These are phyloP conservation scores for Drosophila melanica DNA, from an alignment of 1,140 invertebrate genomes.

Conservation along the genomic window DNA sequence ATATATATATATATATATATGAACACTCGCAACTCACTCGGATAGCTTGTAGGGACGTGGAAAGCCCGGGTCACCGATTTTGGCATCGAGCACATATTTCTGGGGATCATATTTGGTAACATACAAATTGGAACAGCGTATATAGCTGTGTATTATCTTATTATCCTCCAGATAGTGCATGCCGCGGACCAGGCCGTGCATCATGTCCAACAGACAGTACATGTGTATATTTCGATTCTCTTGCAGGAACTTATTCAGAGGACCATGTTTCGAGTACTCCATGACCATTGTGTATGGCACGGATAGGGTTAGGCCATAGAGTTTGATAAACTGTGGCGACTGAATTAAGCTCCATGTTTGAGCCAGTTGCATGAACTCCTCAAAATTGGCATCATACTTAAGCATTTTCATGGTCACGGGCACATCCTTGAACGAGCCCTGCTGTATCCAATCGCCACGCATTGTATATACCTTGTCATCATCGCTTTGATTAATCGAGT, in stretches of 20 bases:
- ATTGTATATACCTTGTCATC: constrained; percentile 87
- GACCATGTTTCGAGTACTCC: constrained; percentile 91
- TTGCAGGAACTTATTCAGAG: constrained; percentile 90
- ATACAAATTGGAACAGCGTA: constrained; percentile 92
- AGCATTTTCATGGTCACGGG: constrained; percentile 91
- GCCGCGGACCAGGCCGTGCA: constrained; percentile 90
- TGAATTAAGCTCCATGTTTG: constrained; percentile 90
- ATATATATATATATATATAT: no score
- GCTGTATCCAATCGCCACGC: constrained; percentile 87
- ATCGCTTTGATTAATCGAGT: constrained; percentile 86
- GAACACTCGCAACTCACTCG: constrained; percentile 51
- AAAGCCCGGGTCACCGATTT: constrained; percentile 92
- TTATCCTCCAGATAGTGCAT: constrained; percentile 88
- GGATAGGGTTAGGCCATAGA: constrained; percentile 91
- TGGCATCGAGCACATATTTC: constrained; percentile 89
- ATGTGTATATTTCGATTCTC: constrained; percentile 85
- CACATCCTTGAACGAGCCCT: constrained; percentile 87
- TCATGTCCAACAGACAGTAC: constrained; percentile 91
- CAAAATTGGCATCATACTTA: constrained; percentile 86
- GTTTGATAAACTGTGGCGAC: constrained; percentile 89
- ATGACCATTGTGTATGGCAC: constrained; percentile 91
- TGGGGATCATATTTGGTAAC: constrained; percentile 87
- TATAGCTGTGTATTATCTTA: constrained; percentile 92
- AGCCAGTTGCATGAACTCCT: constrained; percentile 91
- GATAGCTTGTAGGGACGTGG: constrained; percentile 78